Base-by-base conservation (phyloP, 2,888 invertebrate species). In the Torymus texanus region DNA sequence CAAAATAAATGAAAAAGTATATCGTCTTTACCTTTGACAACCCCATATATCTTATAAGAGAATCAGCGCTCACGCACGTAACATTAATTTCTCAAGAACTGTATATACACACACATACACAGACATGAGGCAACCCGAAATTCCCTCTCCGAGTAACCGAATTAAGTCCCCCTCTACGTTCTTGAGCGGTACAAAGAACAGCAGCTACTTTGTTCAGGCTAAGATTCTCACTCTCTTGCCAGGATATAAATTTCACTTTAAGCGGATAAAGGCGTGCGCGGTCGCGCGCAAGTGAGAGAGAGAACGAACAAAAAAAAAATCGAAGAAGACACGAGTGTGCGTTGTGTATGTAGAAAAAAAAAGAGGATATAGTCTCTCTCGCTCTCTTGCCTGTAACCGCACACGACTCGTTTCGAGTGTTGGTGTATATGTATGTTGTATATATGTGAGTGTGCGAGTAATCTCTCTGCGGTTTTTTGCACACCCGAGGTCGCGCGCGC, bases 401-500 rank as follows among this genome's bases (percentile, higher is more conserved):
- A 73, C 58, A 71, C 72, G 58, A 56, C 65, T 18, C 67, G 71
- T 29, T 41, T 53, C 66, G 56, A 51, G 51, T 50, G 51, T 53
- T 14, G 41, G 2, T 18, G 41, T 11, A 5, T 16, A 24, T 55
- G 55, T 16, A 16, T 55, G 58, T 41, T 41, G 2, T 21, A 21
- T 21, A 21, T 21, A 21, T 21, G 2, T 73, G 11, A 50, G 66
- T 55, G 58, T 71, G 71, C 51, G 5, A 13, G 58, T 81, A 81
- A 81, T 81, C 78, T 79, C 65, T 75, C 66, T 59, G 75, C 61
- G 71, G 75, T 66, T 78, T 78, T 78, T 78, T 68, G 75, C 72
- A 24, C 29, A 16, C n/a, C 50, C 51, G 3, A 13, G 29, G 29
- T 14, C 63, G 58, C 65, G 56, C 50, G 53, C 10, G 56, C 65